Percentiles rank a stretch among this genome's conserved stretches.
phyloP scores from a whole-genome alignment of 2,113 vertebrate species.

The Sinocyclocheilus rhinocerous region DNA sequence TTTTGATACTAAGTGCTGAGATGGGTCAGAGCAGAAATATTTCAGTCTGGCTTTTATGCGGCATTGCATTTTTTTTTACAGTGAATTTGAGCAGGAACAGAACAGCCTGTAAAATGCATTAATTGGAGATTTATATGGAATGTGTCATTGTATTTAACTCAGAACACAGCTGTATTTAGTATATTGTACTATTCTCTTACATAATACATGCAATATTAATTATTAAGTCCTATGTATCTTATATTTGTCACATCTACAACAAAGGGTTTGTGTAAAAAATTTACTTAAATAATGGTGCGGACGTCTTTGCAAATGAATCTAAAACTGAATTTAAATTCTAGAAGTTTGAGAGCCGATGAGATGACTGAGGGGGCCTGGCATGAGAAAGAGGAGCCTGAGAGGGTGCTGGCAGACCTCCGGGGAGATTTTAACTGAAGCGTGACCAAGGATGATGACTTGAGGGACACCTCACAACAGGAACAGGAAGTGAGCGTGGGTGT shows the following conservation, averaged over 20 bases:
- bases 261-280: background rate
- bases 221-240: background rate
- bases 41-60: background rate
- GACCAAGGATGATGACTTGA: slow-evolving; percentile 1
- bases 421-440: background rate
- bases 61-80: no score
- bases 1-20: background rate
- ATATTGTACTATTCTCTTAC: background rate
- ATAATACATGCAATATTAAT: background rate
- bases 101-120: background rate
- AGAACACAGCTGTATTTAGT: background rate
- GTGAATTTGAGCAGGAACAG: background rate
- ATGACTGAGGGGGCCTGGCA: background rate
- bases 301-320: background rate
- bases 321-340: background rate
- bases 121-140: background rate
- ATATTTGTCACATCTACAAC: background rate
- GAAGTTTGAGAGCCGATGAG: background rate
- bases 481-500: slow-evolving; percentile 42
- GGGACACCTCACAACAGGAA: slow-evolving; percentile 44
- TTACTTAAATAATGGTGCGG: background rate
- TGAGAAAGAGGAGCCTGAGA: background rate
- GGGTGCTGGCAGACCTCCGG: background rate
- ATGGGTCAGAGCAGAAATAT: background rate
- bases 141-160: background rate